A percentile compares a stretch with the other conserved stretches of the same genome.
Conservation (phyloP, 64 coral and sea anemone species). For the Montipora sp. region DNA sequence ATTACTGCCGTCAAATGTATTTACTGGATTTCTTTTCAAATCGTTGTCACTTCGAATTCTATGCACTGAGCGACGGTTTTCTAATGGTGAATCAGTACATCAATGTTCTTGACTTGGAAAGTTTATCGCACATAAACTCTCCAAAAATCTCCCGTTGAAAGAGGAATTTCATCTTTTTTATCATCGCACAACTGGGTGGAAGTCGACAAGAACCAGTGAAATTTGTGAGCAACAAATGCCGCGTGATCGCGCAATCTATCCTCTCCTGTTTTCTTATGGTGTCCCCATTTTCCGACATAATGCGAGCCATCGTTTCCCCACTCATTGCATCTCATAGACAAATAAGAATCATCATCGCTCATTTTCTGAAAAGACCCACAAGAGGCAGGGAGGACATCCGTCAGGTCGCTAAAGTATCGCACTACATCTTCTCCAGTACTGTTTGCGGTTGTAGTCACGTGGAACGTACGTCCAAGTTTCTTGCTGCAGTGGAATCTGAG, state of each 20-base stretch:
- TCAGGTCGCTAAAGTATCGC: slow-evolving; percentile 5
- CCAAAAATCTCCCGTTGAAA: slow-evolving; percentile 1
- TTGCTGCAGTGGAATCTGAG: slow-evolving; percentile 57
- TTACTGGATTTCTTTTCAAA: too few relatives aligned
- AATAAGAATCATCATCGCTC: not conserved
- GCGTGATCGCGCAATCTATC: not conserved
- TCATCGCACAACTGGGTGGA: not conserved
- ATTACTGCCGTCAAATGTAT: too few relatives aligned
- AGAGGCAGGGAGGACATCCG: not conserved
- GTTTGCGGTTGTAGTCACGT: not conserved
- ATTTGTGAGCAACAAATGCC: not conserved
- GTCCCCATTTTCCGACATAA: not conserved
- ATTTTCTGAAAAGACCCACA: not conserved
- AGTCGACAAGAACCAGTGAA: not conserved
- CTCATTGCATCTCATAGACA: not conserved
- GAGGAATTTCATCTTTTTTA: not conserved
- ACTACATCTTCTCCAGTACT: not conserved
- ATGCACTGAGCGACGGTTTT: too few relatives aligned
- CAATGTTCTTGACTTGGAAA: not conserved
- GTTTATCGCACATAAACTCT: slow-evolving; percentile 1
- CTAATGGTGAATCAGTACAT: too few relatives aligned
- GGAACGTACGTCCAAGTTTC: not conserved
- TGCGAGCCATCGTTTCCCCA: not conserved
- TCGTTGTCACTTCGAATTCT: not conserved
- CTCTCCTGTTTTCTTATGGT: not conserved